These are phyloP conservation scores for Salvelinus sp. DNA, from an alignment of 2,113 vertebrate genomes.

Conservation along the genomic window DNA sequence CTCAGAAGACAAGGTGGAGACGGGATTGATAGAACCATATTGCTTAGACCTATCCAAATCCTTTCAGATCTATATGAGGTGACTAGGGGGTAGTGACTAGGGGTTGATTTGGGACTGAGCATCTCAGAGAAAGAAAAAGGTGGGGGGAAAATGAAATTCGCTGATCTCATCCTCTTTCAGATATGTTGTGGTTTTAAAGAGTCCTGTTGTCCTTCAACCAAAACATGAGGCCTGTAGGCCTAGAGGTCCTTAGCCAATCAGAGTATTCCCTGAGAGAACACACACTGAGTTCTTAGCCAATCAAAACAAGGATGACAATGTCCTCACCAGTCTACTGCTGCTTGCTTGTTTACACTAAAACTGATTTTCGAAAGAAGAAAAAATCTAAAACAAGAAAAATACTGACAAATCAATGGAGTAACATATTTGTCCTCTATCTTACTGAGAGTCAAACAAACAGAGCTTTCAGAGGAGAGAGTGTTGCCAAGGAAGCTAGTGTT, in stretches of 20 bases:
- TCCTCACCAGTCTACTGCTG: conserved; percentile 84
- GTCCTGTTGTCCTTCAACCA: conserved; percentile 53
- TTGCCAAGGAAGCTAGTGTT: conserved; percentile 62
- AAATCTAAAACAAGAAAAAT: conserved; percentile 57
- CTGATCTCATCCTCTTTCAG: conserved; percentile 94
- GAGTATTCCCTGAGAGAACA: conserved; percentile 53
- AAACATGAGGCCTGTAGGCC: conserved; percentile 38
- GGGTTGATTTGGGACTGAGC: conserved; percentile 20
- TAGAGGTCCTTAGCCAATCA: conserved; percentile 50
- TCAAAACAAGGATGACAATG: conserved; percentile 69
- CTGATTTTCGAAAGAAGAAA: conserved; percentile 69
- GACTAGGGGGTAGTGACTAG: conserved; percentile 9
- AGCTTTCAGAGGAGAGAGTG: conserved; percentile 64
- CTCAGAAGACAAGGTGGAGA: background rate
- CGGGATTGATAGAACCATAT: background rate
- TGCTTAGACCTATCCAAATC: background rate
- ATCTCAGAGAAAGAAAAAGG: conserved; percentile 18
- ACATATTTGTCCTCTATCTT: conserved; percentile 48
- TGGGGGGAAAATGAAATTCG: conserved; percentile 29
- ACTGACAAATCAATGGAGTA: background rate
- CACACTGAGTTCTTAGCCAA: conserved; percentile 40
- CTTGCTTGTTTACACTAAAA: conserved; percentile 75
- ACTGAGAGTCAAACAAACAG: conserved; percentile 60
- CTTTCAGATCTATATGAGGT: background rate
- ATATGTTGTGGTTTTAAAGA: conserved; percentile 34